A percentile compares a stretch with the other conserved stretches of the same genome.
These are phyloP conservation scores for Bilobella aurantiaca DNA, from an alignment of 1,140 invertebrate species.

Conservation along the genomic window DNA sequence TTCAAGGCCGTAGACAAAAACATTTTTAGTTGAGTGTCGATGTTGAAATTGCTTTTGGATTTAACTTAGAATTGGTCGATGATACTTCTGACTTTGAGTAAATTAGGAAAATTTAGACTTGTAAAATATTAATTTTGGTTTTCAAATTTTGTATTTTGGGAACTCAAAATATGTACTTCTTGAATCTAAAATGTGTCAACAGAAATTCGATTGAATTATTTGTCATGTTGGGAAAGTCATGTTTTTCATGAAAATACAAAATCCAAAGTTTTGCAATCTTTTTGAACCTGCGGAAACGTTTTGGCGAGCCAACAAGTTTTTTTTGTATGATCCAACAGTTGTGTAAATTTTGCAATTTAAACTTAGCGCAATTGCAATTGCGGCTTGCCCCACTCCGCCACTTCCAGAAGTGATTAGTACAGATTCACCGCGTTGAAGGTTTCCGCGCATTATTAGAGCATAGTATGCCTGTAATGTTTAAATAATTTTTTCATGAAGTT, in stretches of 20 bases:
- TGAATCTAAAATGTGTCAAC: background rate
- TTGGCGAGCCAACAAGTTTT: conserved; percentile 70
- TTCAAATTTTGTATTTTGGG: conserved; percentile 77
- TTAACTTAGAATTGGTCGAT: no score
- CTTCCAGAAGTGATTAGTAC: conserved; percentile 89
- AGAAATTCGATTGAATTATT: no score
- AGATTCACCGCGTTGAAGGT: conserved; percentile 67
- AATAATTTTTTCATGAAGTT: background rate
- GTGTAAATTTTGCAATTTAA: conserved; percentile 66
- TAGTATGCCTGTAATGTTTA: conserved; percentile 64
- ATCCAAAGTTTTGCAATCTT: no score
- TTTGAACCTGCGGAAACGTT: conserved; percentile 67
- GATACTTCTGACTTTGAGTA: no score
- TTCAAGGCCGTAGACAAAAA: no score
- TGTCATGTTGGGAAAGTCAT: no score
- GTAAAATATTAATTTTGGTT: conserved; percentile 58
- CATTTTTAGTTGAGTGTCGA: no score
- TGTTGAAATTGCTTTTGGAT: no score
- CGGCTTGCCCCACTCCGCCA: conserved; percentile 91
- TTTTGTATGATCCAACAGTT: conserved; percentile 75
- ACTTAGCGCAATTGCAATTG: conserved; percentile 79
- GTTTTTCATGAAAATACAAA: background rate
- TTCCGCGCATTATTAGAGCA: conserved; percentile 71
- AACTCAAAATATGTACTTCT: conserved; percentile 69
- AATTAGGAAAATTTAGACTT: no score